Evolutionary conservation across 1,140 invertebrate species (phyloP).

Genomic region (Heliconius hermathena): DNA sequence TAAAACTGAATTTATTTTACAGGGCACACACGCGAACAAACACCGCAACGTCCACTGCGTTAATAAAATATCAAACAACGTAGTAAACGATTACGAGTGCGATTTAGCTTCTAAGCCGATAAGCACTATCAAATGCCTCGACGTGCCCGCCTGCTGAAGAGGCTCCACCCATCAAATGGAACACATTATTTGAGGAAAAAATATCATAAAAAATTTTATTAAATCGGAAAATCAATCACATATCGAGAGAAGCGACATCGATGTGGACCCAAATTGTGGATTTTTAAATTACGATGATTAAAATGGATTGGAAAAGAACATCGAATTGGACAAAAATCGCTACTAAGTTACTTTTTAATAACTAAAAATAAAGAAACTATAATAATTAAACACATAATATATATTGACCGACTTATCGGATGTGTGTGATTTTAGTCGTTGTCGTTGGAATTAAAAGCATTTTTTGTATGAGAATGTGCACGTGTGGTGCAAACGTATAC

Average conservation of each 20-base stretch:
- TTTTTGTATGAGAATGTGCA: slow-evolving; percentile 2
- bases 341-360: not conserved
- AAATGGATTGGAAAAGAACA: not conserved
- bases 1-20: slow-evolving; percentile 25
- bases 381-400: not conserved
- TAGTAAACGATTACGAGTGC: slow-evolving; percentile 65
- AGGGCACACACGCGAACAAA: slow-evolving; percentile 68
- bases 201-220: not conserved
- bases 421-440: not conserved
- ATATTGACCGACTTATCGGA: not conserved
- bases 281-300: not conserved
- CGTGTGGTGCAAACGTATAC: not conserved
- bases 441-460: not conserved
- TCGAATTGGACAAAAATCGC: not conserved
- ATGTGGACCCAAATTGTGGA: not conserved
- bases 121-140: slow-evolving; percentile 62
- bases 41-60: slow-evolving; percentile 71
- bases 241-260: not conserved
- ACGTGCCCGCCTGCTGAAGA: slow-evolving; percentile 67
- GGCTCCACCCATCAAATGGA: slow-evolving; percentile 3
- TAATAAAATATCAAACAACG: slow-evolving; percentile 64
- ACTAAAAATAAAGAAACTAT: not conserved
- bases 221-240: not conserved
- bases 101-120: slow-evolving; percentile 62
- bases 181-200: not conserved